phyloP scores from a whole-genome alignment of 2,888 invertebrate species.

The Nebria salina region DNA sequence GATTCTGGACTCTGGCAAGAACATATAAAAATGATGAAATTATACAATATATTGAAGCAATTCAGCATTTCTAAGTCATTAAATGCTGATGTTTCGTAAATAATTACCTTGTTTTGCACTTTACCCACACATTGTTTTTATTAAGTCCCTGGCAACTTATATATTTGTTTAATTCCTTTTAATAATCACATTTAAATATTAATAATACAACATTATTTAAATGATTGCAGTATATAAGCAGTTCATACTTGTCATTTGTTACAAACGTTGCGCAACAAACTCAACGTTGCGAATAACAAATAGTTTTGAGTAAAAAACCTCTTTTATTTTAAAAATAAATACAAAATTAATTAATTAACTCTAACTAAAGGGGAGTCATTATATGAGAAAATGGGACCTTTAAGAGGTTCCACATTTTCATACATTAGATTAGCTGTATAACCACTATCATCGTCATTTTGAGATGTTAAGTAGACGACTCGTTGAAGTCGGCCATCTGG shows the following conservation, averaged over 20 bases:
- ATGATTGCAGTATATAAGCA: too few relatives aligned
- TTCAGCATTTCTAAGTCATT: not conserved
- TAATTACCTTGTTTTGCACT: not conserved
- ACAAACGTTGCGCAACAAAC: not conserved
- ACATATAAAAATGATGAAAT: not conserved
- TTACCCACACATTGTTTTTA: not conserved
- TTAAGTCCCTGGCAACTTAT: not conserved
- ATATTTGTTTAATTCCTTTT: not conserved
- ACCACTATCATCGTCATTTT: constrained; percentile 55
- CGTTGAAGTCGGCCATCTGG: constrained; percentile 60
- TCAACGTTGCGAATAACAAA: not conserved
- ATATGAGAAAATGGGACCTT: constrained; percentile 61
- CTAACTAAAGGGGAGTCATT: constrained; percentile 59
- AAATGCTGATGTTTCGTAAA: not conserved
- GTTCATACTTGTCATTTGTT: not conserved
- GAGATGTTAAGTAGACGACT: constrained; percentile 58
- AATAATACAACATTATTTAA: not conserved
- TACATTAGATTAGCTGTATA: constrained; percentile 59
- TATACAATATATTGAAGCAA: not conserved
- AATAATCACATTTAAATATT: not conserved
- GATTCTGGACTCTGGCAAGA: too few relatives aligned
- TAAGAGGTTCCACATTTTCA: constrained; percentile 57
- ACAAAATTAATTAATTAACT: constrained; percentile 49
- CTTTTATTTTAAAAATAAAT: not conserved
- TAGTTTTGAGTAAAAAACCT: not conserved